A percentile compares a stretch with the other conserved stretches of the same genome.
phyloP scores from a whole-genome alignment of 1,140 invertebrate genomes.

The Campoletis sonorensis region DNA sequence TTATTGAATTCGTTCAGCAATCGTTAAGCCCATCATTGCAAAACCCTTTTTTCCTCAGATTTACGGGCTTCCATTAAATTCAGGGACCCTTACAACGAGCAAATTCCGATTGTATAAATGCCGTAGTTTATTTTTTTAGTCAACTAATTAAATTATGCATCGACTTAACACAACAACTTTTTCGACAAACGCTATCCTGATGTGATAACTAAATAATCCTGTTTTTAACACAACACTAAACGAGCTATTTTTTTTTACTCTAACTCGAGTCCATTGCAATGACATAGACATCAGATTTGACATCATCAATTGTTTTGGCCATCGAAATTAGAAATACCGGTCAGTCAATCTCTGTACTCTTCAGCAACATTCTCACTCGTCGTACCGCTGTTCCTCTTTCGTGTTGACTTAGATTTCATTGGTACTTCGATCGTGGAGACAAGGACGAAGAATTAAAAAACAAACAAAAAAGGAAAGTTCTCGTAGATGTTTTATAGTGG shows the following conservation, averaged over 20 bases:
- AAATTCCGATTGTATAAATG: background rate
- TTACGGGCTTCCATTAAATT: background rate
- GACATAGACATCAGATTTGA: too few relatives aligned
- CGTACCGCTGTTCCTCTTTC: background rate
- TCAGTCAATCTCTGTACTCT: background rate
- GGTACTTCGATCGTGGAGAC: background rate
- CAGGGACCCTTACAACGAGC: background rate
- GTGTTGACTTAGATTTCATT: background rate
- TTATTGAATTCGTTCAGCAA: background rate
- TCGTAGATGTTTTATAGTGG: conserved; percentile 10
- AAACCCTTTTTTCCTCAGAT: background rate
- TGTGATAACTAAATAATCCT: too few relatives aligned
- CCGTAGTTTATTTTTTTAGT: background rate
- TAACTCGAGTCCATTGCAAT: too few relatives aligned
- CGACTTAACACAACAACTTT: too few relatives aligned
- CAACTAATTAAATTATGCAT: too few relatives aligned
- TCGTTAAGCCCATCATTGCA: background rate
- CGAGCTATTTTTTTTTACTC: too few relatives aligned
- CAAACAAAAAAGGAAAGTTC: background rate
- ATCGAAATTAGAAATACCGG: background rate
- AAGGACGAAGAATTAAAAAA: background rate
- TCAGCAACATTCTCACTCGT: background rate
- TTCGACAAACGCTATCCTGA: too few relatives aligned
- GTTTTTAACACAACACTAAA: too few relatives aligned
- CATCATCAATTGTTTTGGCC: background rate